Percentiles rank a stretch among this genome's conserved stretches.
These are phyloP conservation scores for Eristalinus sepulchralis DNA, from an alignment of 2,888 invertebrate species.

Conservation along the genomic window DNA sequence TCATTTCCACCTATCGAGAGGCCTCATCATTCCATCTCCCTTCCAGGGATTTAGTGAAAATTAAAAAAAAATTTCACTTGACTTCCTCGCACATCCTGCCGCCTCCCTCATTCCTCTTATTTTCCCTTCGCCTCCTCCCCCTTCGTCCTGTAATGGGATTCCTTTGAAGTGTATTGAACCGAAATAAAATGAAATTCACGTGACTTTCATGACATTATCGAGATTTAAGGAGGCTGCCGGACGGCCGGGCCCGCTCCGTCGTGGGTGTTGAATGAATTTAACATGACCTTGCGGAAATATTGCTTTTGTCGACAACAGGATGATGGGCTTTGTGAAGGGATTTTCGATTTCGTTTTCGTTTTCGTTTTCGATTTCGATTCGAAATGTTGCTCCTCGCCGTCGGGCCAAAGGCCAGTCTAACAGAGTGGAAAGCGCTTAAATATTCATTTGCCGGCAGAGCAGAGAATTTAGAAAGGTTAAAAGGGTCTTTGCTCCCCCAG, in stretches of 20 bases:
- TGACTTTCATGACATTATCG: conserved; percentile 19
- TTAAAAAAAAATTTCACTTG: conserved; percentile 17
- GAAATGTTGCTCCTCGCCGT: too few species aligned
- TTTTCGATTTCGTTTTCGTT: not conserved
- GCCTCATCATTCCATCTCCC: not conserved
- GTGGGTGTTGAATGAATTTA: conserved; percentile 10
- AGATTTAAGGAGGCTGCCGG: conserved; percentile 1
- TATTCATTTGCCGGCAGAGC: not conserved
- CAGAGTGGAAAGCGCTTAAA: not conserved
- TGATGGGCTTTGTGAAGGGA: not conserved
- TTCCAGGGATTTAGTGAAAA: conserved; percentile 3
- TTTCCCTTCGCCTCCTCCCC: not conserved
- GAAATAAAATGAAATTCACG: conserved; percentile 17
- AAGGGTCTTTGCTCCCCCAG: not conserved
- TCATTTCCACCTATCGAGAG: too few species aligned
- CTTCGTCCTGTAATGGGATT: conserved; percentile 2
- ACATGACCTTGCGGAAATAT: conserved; percentile 14
- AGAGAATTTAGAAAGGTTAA: not conserved
- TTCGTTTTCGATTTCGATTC: not conserved
- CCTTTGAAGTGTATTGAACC: conserved; percentile 23
- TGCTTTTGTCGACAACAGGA: not conserved
- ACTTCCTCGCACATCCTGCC: not conserved
- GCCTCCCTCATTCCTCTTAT: too few species aligned
- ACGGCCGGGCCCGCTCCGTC: not conserved
- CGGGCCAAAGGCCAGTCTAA: not conserved